phyloP scores from a whole-genome alignment of 1,140 invertebrate genomes.

The Pachypsylla venusta region DNA sequence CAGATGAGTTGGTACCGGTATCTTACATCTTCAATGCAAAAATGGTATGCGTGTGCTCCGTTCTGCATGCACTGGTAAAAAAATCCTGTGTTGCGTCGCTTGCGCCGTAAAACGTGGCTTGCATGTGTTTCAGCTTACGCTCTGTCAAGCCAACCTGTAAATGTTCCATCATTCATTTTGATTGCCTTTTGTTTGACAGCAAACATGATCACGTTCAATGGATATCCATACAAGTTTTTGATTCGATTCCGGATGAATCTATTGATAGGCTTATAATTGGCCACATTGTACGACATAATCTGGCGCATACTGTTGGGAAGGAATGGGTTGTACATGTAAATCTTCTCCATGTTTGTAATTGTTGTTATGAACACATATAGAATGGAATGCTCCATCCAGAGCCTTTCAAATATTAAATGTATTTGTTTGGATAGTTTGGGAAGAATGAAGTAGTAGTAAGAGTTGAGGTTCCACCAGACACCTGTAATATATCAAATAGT shows the following conservation, averaged over 20 bases:
- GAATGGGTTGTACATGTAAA: constrained; percentile 17
- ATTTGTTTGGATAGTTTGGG: not conserved
- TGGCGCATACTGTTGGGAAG: not conserved
- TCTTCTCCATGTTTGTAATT: constrained; percentile 8
- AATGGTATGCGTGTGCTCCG: too few relatives aligned
- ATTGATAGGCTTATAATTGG: not conserved
- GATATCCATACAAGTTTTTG: constrained; percentile 27
- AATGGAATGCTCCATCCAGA: not conserved
- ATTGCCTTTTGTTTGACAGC: constrained; percentile 24
- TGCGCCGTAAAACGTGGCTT: too few relatives aligned
- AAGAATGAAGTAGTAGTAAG: constrained; percentile 4
- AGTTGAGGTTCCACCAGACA: not conserved
- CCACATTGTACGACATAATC: not conserved
- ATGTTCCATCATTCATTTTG: constrained; percentile 15
- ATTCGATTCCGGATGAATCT: constrained; percentile 13
- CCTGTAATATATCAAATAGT: too few relatives aligned
- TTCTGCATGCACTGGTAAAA: too few relatives aligned
- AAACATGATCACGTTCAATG: constrained; percentile 29
- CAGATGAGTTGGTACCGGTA: too few relatives aligned
- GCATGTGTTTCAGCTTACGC: too few relatives aligned
- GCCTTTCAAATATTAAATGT: not conserved
- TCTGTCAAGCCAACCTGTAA: too few relatives aligned
- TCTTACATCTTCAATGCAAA: too few relatives aligned
- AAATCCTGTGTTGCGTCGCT: too few relatives aligned
- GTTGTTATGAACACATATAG: constrained; percentile 1